A percentile compares a stretch with the other conserved stretches of the same genome.
Evolutionary conservation across 2,888 invertebrate species (phyloP).

Genomic region (Eupithecia pulchellata): DNA sequence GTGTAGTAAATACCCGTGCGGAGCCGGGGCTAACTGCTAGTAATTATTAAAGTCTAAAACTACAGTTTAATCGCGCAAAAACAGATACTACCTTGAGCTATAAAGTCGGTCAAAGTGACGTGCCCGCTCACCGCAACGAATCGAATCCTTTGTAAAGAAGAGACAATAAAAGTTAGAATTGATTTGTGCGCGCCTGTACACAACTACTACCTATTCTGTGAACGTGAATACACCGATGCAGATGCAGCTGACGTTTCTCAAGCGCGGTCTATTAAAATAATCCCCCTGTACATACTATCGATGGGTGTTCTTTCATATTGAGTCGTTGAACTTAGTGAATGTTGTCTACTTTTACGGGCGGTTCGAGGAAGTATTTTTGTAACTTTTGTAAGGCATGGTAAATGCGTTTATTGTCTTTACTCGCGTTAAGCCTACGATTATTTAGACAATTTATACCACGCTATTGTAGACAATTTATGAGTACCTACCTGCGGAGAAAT

Average conservation of each 20-base stretch:
- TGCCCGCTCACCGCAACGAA: constrained; percentile 29
- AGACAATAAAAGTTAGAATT: constrained; percentile 27
- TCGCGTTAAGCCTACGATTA: not conserved
- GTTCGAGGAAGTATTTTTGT: not conserved
- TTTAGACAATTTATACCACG: not conserved
- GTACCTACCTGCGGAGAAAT: too few relatives aligned
- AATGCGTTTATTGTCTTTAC: too few relatives aligned
- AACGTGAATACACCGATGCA: constrained; percentile 44
- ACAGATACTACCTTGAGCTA: not conserved
- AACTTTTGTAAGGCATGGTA: not conserved
- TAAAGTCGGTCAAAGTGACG: constrained; percentile 23
- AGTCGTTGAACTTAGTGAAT: constrained; percentile 6
- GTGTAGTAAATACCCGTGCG: too few relatives aligned
- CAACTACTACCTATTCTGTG: not conserved
- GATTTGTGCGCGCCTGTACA: constrained; percentile 39
- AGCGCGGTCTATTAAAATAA: constrained; percentile 11
- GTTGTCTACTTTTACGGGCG: not conserved
- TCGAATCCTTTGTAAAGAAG: constrained; percentile 25
- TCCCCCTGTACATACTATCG: constrained; percentile 8
- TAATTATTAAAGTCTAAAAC: too few relatives aligned
- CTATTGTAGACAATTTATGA: not conserved
- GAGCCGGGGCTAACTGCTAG: too few relatives aligned
- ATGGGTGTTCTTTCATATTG: not conserved
- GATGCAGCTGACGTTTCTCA: constrained; percentile 26
- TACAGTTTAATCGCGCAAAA: not conserved